Base-by-base conservation (phyloP, 2,888 invertebrate genomes). In the Morpho deidamia region DNA sequence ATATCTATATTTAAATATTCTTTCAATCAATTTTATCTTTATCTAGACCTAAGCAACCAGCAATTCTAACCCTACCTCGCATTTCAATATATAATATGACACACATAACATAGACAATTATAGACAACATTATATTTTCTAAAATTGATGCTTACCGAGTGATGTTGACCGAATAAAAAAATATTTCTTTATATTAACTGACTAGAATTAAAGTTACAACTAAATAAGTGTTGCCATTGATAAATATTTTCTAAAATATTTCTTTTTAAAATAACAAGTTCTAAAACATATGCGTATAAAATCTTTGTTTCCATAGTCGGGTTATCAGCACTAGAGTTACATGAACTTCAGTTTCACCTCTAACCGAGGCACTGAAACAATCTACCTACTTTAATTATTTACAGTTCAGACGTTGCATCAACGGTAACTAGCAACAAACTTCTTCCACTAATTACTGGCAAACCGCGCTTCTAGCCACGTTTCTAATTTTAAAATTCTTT, bases 331-430 rank as follows among this genome's bases (percentile, higher is more conserved):
- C 46, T 44, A 54, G 35, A 46, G 43, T 43, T 49, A 45, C 45
- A 55, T 40, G 56, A 51, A 51, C 51, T 56, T 56, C 38, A 57
- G 51, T 54, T 58, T 56, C 42, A 56, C 54, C 44, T 56, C 57
- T 59, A 63, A 55, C 57, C 58, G 55, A 66, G 65, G 61, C 68
- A 66, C 66, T 62, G 64, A 56, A 54, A 61, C 59, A 58, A 59
- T 57, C 48, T 53, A 60, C 56, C 58, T 58, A 63, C 66, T 65
- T 61, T 62, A 64, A 70, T 65, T 72, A 72, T 74, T 69, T 68
- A 74, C 72, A 75, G 55, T 71, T 63, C 67, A 68, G 64, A 56
- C 61, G 55, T 59, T 64, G 64, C 65, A 63, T 57, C 65, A 60
- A 57, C 40, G 46, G 53, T 56, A 60, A 39, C 51, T 56, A 43